Evolutionary conservation across 2,113 vertebrate species (phyloP), one percentile per base, ranked within the genome.

Genomic region (Thymallus thymallus): DNA sequence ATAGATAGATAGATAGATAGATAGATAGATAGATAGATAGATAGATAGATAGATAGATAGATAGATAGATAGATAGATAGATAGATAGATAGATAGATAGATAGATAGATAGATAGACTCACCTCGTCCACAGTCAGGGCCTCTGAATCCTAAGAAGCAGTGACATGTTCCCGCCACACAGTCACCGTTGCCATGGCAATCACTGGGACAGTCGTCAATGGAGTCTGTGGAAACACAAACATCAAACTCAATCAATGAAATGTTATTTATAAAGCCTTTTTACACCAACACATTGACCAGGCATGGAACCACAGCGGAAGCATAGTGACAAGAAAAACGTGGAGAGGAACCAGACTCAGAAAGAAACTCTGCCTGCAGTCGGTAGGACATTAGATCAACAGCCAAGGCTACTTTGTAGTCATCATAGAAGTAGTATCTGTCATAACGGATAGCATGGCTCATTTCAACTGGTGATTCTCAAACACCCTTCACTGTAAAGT

Each of bases 101-200:
- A 78, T 69, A 51, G 61, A 70, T 74, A n/a, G 30, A 30, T 22
- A 46, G 32, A 58, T 56, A 76, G 70, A 89, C 91, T 88, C 89
- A 98, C 98, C 97, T 94, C 97, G 91, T 75, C 96, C 94, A 24
- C 98, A 99, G 89, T 99, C 97, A 0, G 96, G 95, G 61, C 98
- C 98, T 87, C 96, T 93, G 84, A 97, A 99, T 48, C 98, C 98
- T 56, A 97, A 91, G 82, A 99, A 99, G 90, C 98, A 99, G 90
- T 93, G 96, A 85, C 98, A 99, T 46, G 93, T 96, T 82, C 98
- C 98, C 5, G 95, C 93, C 62, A 98, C 86, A 7, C 98, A 99
- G 90, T 99, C 98, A 0, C 98, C 98, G 0, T 99, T 99, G 70
- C 97, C 97, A 1, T 96, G 98, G 91, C 98, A 99, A 88, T 98